These are phyloP conservation scores for Kryptopterus vitreolus DNA, from an alignment of 2,797 vertebrate genomes.

Conservation along the genomic window DNA sequence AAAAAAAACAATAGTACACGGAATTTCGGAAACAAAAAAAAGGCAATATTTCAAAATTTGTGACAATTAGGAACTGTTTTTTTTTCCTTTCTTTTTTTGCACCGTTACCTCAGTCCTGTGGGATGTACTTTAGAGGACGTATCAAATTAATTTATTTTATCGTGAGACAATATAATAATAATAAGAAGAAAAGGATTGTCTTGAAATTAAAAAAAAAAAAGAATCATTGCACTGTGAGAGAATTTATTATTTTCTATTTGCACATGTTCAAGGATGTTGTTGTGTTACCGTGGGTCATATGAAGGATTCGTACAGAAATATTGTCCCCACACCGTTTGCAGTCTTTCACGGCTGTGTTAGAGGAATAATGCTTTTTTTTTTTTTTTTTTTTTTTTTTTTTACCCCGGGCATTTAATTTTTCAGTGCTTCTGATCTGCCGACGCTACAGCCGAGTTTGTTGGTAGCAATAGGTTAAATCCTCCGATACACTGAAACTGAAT, in stretches of 20 bases:
- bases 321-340: conserved; percentile 62
- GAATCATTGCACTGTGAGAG: conserved; percentile 92
- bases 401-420: conserved; percentile 70
- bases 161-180: conserved; percentile 74
- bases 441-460: conserved; percentile 67
- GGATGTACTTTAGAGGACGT: conserved; percentile 82
- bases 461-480: conserved; percentile 58
- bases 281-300: conserved; percentile 81
- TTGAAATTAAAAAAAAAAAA: conserved; percentile 76
- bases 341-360: conserved; percentile 46
- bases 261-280: conserved; percentile 86
- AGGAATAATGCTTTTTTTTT: conserved; percentile 27
- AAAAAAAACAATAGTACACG: conserved; percentile 22
- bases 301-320: conserved; percentile 82
- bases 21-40: conserved; percentile 62
- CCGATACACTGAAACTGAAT: conserved; percentile 86
- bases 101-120: conserved; percentile 92
- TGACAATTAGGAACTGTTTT: conserved; percentile 66
- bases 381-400: too few species aligned
- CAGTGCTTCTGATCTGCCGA: conserved; percentile 75
- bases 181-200: conserved; percentile 50
- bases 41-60: conserved; percentile 65
- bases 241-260: conserved; percentile 89
- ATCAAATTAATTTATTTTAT: conserved; percentile 88
- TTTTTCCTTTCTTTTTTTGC: conserved; percentile 50